Conservation (phyloP, 2,888 invertebrate species). For the Scaptomyza parva region DNA sequence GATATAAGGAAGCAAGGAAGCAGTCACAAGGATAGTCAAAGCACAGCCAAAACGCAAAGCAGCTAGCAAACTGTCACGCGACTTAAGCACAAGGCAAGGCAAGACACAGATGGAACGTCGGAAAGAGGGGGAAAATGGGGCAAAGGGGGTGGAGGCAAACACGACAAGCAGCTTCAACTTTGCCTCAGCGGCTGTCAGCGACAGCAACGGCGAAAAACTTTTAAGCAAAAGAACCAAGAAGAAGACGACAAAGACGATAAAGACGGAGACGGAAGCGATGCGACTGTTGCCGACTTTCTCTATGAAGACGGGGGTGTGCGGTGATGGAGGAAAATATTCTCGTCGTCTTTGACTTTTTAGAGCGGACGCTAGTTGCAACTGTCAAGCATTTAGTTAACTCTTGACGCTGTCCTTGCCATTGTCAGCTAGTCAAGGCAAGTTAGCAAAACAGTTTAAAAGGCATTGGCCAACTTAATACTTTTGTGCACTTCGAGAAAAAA, state of each 20-base stretch:
- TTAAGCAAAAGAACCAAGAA: constrained; percentile 39
- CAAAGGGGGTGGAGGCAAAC: constrained; percentile 1
- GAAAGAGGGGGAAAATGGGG: too few relatives aligned
- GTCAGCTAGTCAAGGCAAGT: constrained; percentile 31
- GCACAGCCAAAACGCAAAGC: background rate
- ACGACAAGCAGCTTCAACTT: constrained; percentile 53
- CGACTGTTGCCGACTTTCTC: constrained; percentile 30
- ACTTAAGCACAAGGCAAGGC: constrained; percentile 7
- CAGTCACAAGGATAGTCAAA: constrained; percentile 16
- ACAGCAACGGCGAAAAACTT: constrained; percentile 58
- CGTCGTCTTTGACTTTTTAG: constrained; percentile 10
- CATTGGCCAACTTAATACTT: constrained; percentile 21
- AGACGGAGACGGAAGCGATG: constrained; percentile 19
- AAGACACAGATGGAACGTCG: too few relatives aligned
- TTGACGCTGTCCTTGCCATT: constrained; percentile 55
- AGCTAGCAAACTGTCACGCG: constrained; percentile 5
- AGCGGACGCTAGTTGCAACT: constrained; percentile 62
- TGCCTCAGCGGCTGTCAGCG: constrained; percentile 60
- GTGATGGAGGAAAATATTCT: background rate
- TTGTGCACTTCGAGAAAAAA: background rate
- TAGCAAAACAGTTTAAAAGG: constrained; percentile 20
- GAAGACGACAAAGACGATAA: background rate
- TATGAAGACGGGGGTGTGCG: background rate
- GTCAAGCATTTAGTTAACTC: constrained; percentile 77
- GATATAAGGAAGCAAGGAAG: constrained; percentile 62